A percentile compares a stretch with the other conserved stretches of the same genome.
Conservation (phyloP, 2,888 invertebrate genomes). For the Philonicus albiceps region DNA sequence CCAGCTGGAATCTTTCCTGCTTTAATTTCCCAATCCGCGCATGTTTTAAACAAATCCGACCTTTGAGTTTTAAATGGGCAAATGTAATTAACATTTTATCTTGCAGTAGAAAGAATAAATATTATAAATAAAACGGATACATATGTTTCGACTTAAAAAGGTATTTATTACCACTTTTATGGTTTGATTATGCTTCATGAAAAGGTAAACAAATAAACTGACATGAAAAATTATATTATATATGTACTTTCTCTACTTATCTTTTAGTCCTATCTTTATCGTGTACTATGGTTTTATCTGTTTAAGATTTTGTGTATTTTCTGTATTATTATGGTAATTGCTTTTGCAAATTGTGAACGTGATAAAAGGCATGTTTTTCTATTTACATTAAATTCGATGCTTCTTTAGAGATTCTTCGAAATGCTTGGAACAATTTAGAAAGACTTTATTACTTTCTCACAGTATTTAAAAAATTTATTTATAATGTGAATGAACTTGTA, state of each 20-base stretch:
- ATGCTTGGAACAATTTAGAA: neutral
- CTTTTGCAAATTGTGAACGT: neutral
- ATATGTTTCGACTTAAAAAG: neutral
- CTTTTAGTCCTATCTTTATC: neutral
- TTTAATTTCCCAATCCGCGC: too few species aligned
- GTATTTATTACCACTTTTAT: neutral
- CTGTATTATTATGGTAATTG: neutral
- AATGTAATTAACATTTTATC: neutral
- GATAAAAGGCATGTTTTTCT: neutral
- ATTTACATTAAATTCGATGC: neutral
- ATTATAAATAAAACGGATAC: neutral
- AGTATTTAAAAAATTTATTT: neutral
- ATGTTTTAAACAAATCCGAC: too few species aligned
- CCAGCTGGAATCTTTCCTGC: too few species aligned
- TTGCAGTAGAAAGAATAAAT: neutral
- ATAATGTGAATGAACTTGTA: neutral
- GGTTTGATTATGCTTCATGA: neutral
- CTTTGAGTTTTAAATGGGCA: neutral
- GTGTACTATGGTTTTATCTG: neutral
- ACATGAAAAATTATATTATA: neutral
- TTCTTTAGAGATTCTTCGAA: neutral
- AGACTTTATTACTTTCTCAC: neutral
- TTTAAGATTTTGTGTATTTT: neutral
- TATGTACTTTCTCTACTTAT: neutral
- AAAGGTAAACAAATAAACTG: neutral